Evolutionary conservation across 2,797 vertebrate genomes (phyloP).

Genomic region (Malurus leucopterus): DNA sequence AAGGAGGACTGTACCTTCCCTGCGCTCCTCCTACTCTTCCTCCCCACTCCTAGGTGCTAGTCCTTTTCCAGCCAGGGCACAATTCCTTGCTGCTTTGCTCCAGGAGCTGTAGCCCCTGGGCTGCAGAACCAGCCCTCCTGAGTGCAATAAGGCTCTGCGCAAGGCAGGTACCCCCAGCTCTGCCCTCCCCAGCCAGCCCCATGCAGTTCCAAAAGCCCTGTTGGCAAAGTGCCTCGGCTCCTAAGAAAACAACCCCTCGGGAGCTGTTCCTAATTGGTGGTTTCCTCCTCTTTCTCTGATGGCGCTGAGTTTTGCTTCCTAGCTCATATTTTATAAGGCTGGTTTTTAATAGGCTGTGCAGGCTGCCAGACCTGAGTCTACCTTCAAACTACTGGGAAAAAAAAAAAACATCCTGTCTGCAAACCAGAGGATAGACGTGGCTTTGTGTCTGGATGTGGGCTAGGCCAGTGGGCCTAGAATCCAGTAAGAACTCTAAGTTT

Average conservation of each 20-base stretch:
- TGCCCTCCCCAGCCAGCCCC: background rate
- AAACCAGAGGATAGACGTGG: background rate
- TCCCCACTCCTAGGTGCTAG: background rate
- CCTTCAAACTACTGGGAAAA: background rate
- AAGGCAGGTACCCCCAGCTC: background rate
- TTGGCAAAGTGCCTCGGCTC: slow-evolving; percentile 53
- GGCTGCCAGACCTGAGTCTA: slow-evolving; percentile 36
- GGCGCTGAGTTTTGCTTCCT: slow-evolving; percentile 28
- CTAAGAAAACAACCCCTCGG: slow-evolving; percentile 5
- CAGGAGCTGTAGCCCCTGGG: background rate
- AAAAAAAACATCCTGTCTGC: background rate
- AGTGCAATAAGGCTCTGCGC: background rate
- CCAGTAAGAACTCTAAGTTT: background rate
- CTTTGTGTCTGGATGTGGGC: slow-evolving; percentile 3
- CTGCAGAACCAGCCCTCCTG: background rate
- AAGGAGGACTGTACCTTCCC: background rate
- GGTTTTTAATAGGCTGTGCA: slow-evolving; percentile 17
- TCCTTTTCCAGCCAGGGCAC: background rate
- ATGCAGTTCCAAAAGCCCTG: background rate
- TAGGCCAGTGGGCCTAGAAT: background rate
- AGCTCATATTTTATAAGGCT: slow-evolving; percentile 53
- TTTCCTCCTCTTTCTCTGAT: slow-evolving; percentile 51
- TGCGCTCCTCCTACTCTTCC: background rate
- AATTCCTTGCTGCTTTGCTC: background rate
- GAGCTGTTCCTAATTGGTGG: slow-evolving; percentile 59